Evolutionary conservation across 2,113 vertebrate species (phyloP), one percentile per base, ranked within the genome.

Genomic region (Orycteropus afer): DNA sequence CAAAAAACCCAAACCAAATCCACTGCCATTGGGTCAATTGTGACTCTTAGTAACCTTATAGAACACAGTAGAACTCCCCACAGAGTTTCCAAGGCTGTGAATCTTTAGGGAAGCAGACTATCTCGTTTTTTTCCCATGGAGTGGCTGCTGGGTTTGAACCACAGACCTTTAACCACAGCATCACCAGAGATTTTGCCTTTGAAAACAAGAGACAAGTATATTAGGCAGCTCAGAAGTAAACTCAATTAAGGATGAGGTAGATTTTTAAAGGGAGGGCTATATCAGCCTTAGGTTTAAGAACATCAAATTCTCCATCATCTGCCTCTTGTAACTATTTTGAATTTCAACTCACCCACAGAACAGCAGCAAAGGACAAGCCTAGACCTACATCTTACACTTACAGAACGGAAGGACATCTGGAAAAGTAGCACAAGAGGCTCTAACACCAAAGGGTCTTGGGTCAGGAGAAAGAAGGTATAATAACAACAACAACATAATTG

Each of bases 141-240:
- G n/a, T n/a, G n/a, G n/a, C n/a, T n/a, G n/a, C n/a, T n/a, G n/a
- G n/a, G n/a, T n/a, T n/a, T n/a, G n/a, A n/a, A n/a, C n/a, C n/a
- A n/a, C n/a, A n/a, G n/a, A n/a, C n/a, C n/a, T n/a, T n/a, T n/a
- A n/a, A n/a, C n/a, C n/a, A n/a, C n/a, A n/a, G n/a, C n/a, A n/a
- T n/a, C n/a, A n/a, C n/a, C n/a, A n/a, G n/a, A n/a, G n/a, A 91
- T 51, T 53, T 86, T 96, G 51, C 8, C 81, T 84, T 96, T 91
- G 61, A 67, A 49, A 81, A 11, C n/a, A 85, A 95, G 42, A 86
- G 8, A 95, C 34, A 61, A 84, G 32, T 53, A 5, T 29, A 84
- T 61, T 74, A 57, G 73, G 86, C 22, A 93, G 59, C 51, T 71
- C 63, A 84, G 63, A 91, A 32, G 57, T 53, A 59, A 85, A 65